Evolutionary conservation across 2,797 vertebrate species (phyloP).

Genomic region (Parotocinclus haroldoi): DNA sequence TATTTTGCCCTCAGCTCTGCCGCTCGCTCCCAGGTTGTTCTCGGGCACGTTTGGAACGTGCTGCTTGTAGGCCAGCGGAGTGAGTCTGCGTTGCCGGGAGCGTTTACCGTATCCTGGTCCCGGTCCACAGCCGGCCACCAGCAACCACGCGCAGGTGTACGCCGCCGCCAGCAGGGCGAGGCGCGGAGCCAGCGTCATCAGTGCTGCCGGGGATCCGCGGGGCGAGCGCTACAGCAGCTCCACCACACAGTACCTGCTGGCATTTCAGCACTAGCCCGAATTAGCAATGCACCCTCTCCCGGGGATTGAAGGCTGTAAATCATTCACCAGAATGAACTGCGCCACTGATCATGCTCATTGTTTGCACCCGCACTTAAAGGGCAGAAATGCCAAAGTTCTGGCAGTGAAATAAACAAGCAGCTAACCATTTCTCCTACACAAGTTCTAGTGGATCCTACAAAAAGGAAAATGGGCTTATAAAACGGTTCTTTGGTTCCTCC

Average conservation of each 20-base stretch:
- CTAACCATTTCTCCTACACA: too few relatives aligned
- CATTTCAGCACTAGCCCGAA: constrained; percentile 40
- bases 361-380: background rate
- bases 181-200: constrained; percentile 74
- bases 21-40: constrained; percentile 92
- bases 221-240: constrained; percentile 40
- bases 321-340: constrained; percentile 36
- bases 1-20: constrained; percentile 89
- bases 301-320: constrained; percentile 30
- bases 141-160: constrained; percentile 68
- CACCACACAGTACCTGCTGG: constrained; percentile 21
- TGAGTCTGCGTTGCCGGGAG: constrained; percentile 76
- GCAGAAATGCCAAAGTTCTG: background rate
- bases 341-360: constrained; percentile 15
- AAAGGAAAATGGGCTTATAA: too few relatives aligned
- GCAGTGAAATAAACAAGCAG: background rate
- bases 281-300: constrained; percentile 33
- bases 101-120: constrained; percentile 82
- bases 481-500: too few relatives aligned
- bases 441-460: too few relatives aligned
- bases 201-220: constrained; percentile 58
- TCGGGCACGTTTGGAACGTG: constrained; percentile 90
- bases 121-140: constrained; percentile 83
- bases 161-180: constrained; percentile 65
- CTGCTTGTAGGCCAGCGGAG: constrained; percentile 91